Conservation (phyloP, 1,140 invertebrate species). For the Cotesia vestalis region DNA sequence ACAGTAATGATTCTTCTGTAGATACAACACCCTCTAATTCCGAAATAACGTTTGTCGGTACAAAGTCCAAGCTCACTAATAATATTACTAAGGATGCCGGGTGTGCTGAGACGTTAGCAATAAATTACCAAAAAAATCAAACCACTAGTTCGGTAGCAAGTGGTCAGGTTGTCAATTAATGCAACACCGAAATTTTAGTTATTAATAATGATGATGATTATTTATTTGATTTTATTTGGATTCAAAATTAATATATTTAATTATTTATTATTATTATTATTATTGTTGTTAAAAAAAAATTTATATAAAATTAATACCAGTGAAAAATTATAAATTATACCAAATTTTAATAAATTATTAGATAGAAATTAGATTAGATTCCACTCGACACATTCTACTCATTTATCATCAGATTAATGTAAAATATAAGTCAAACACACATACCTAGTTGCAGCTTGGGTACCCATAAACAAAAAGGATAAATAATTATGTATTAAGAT, state of each 20-base stretch:
- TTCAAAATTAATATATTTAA: constrained; percentile 15
- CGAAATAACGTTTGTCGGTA: constrained; percentile 44
- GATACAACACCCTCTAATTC: constrained; percentile 40
- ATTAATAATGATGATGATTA: background rate
- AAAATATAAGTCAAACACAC: no score
- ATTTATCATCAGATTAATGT: no score
- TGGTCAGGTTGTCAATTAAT: constrained; percentile 25
- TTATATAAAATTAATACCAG: background rate
- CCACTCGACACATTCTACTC: no score
- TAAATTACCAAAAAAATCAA: constrained; percentile 46
- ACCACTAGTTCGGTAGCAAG: no score
- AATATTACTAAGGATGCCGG: constrained; percentile 45
- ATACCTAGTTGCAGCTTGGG: no score
- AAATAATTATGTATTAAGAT: constrained; percentile 39
- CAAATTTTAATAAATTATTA: no score
- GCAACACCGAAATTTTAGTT: background rate
- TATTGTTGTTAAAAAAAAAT: constrained; percentile 19
- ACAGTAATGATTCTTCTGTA: constrained; percentile 43
- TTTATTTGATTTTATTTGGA: background rate
- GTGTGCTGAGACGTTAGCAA: constrained; percentile 47
- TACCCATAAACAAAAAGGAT: no score
- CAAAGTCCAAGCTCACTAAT: constrained; percentile 44
- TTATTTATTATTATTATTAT: constrained; percentile 24
- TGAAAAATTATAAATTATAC: no score
- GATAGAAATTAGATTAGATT: no score